These are phyloP conservation scores for Spicauda simplicius DNA, from an alignment of 2,888 invertebrate species.

Conservation along the genomic window DNA sequence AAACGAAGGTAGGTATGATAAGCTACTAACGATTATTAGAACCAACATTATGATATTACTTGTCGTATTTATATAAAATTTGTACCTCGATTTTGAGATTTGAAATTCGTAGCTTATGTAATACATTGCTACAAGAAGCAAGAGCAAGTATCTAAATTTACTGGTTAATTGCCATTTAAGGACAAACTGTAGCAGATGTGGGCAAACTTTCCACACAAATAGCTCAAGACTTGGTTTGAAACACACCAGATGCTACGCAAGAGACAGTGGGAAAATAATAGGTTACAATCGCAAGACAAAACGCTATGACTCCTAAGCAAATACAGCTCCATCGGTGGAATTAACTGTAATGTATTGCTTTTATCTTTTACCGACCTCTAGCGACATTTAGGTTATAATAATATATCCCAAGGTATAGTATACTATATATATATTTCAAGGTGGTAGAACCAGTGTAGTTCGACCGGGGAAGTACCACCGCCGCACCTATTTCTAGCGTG, in stretches of 20 bases:
- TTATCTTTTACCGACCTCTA: conserved; percentile 1
- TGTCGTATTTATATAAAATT: not conserved
- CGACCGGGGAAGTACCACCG: no score
- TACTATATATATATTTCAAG: no score
- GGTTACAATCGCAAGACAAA: conserved; percentile 24
- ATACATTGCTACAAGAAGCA: not conserved
- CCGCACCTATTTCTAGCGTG: no score
- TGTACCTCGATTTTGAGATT: not conserved
- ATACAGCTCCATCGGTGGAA: conserved; percentile 10
- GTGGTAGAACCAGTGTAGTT: no score
- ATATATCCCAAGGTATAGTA: no score
- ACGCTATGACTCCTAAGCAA: conserved; percentile 16
- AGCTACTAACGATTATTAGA: not conserved
- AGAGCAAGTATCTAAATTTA: conserved; percentile 26
- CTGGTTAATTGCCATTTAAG: conserved; percentile 28
- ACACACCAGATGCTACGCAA: conserved; percentile 34
- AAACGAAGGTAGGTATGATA: not conserved
- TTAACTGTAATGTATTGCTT: conserved; percentile 10
- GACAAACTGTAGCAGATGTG: conserved; percentile 34
- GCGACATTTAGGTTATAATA: no score
- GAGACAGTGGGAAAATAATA: conserved; percentile 25
- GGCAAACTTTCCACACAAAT: conserved; percentile 34
- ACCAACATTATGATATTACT: not conserved
- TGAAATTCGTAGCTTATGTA: not conserved
- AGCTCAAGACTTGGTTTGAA: conserved; percentile 33